Base-by-base conservation (phyloP, 1,140 invertebrate species). In the Nasonia vitripennis region DNA sequence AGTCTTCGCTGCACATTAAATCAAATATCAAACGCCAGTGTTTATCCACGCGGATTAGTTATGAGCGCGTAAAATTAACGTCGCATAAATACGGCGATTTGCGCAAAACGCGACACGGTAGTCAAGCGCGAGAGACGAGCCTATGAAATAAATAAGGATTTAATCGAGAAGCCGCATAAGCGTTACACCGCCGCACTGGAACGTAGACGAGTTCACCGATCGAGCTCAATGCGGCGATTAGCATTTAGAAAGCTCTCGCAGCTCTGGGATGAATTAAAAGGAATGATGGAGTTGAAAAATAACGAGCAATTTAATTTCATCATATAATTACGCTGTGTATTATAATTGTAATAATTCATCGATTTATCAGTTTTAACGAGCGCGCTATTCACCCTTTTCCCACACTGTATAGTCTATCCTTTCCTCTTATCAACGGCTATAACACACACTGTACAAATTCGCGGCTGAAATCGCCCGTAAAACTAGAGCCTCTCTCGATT, bases 391-490 rank as follows among this genome's bases (percentile, higher is more conserved):
- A 11, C 10, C 48, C 14, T 51, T 17, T 55, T 55, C 4, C 14
- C 14, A 51, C 14, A 51, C 2, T 51, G 48, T 51, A 51, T 51
- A 51, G 14, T 51, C 10, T 51, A 51, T 51, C 4, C 2, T 55
- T 55, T 20, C 12, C 14, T 14, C 14, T 55, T 55, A 55, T 55
- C 51, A 55, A 2, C 17, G 12, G 12, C 17, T 3, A 55, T 55
- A 55, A 51, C 48, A 51, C 14, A 55, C 51, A 55, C 51, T 14
- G 0, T 5, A 55, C 37, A 73, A 34, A 84, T 84, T 79, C 70
- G 68, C 70, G 37, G 27, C 11, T 68, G 23, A 85, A 67, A 77
- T 86, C 51, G 51, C 23, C 27, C 83, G 82, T 78, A 84, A 84
- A 84, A 84, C 5, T 20, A 45, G 41, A 45, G 41, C 9, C 62